These are phyloP conservation scores for Patella caerulea DNA, from an alignment of 2,888 invertebrate species.

Conservation along the genomic window DNA sequence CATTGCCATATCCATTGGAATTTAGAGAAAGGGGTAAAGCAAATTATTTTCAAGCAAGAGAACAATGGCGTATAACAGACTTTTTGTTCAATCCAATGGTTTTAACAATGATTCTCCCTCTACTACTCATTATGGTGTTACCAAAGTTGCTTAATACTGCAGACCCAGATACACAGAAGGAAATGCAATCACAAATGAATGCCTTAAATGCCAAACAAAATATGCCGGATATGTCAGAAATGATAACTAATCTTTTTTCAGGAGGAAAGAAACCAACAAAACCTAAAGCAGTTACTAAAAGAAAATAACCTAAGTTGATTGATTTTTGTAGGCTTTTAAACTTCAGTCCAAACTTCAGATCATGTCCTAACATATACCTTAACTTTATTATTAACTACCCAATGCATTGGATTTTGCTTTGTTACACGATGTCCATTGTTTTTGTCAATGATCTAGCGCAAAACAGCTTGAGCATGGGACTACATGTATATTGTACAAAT, in stretches of 20 bases:
- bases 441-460: no score
- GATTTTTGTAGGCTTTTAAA: no score
- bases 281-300: conserved; percentile 39
- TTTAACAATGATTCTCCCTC: conserved; percentile 95
- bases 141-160: conserved; percentile 92
- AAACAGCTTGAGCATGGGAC: no score
- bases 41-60: conserved; percentile 86
- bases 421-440: no score
- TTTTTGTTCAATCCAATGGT: conserved; percentile 98
- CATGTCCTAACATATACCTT: no score
- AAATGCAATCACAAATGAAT: conserved; percentile 80
- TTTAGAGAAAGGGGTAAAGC: conserved; percentile 85
- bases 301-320: conserved; percentile 5
- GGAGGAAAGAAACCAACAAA: conserved; percentile 75
- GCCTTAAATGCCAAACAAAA: conserved; percentile 81
- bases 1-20: conserved; percentile 90
- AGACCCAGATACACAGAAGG: conserved; percentile 95
- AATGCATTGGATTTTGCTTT: no score
- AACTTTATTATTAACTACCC: no score
- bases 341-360: no score
- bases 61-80: conserved; percentile 97
- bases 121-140: conserved; percentile 89
- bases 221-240: conserved; percentile 93
- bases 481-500: no score
- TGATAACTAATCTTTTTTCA: conserved; percentile 88